Percentiles rank a stretch among this genome's conserved stretches.
phyloP scores from a whole-genome alignment of 2,113 vertebrate genomes.

The Brachionichthys hirsutus region DNA sequence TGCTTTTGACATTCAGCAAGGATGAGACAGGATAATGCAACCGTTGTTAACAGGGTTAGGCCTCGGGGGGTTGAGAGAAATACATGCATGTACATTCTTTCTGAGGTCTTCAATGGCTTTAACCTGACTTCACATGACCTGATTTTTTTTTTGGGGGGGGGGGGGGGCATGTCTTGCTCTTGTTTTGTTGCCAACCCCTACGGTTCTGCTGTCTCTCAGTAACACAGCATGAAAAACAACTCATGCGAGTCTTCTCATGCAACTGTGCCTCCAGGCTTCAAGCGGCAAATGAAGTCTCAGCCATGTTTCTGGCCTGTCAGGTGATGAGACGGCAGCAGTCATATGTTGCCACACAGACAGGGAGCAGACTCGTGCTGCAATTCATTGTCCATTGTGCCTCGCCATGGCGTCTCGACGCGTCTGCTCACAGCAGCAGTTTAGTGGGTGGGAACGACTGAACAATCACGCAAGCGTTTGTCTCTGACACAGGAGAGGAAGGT shows the following conservation, averaged over 20 bases:
- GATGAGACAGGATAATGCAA: constrained; percentile 60
- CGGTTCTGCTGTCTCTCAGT: not conserved
- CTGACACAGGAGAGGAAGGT: not conserved
- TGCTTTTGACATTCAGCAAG: constrained; percentile 49
- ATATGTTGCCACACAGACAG: constrained; percentile 62
- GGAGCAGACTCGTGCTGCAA: constrained; percentile 60
- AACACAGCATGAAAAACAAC: constrained; percentile 4
- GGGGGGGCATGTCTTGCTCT: not conserved
- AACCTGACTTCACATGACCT: constrained; percentile 14
- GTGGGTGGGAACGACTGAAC: constrained; percentile 34
- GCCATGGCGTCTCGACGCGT: constrained; percentile 34
- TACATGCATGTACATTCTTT: constrained; percentile 14
- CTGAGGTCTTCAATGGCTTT: constrained; percentile 1
- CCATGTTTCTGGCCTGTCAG: constrained; percentile 58
- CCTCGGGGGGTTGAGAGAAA: constrained; percentile 21
- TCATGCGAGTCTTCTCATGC: constrained; percentile 6
- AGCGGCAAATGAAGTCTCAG: constrained; percentile 25
- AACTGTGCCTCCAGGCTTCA: constrained; percentile 22
- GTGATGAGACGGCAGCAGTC: constrained; percentile 69
- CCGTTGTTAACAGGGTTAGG: constrained; percentile 58
- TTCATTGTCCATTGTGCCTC: constrained; percentile 65
- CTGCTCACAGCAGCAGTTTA: constrained; percentile 61
- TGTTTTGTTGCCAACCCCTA: constrained; percentile 3
- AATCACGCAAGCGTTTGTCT: constrained; percentile 37
- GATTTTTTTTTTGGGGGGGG: too few species aligned